Evolutionary conservation across 2,113 vertebrate species (phyloP), one percentile per base, ranked within the genome.

Genomic region (Planiliza haematocheilus): DNA sequence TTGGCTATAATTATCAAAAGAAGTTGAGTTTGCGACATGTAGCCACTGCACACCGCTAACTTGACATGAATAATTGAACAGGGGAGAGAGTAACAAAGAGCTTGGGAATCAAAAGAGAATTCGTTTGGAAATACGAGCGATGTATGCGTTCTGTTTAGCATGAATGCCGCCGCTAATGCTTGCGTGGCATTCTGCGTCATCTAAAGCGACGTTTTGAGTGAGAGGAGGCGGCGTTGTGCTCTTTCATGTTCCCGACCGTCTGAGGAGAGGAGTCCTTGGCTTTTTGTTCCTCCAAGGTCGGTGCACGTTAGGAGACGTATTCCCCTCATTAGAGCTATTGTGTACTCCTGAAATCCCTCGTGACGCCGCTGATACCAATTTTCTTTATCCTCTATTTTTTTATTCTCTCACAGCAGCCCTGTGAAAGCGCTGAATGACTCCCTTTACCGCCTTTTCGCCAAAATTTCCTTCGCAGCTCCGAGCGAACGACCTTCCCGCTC

Each of bases 61-160:
- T 69, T n/a, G 34, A 42, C 63, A 64, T 82, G 70, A 85, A 81
- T 84, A 70, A 82, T 70, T 80, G 16, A 79, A 72, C 70, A 75
- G 75, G 17, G 46, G 13, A 42, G 49, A 42, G 1, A 21, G 14
- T 53, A 48, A 68, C 46, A 43, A 68, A 76, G 24, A 36, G 12
- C n/a, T 71, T n/a, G 1, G 17, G 49, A 45, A 50, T 39, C 20
- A 52, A 61, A 64, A n/a, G n/a, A 70, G 21, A 13, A 59, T 63
- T 57, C 37, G 30, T 20, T 30, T 5, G 58, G 37, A 60, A 60
- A 49, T 16, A 43, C 52, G n/a, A n/a, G 65, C 14, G 60, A 74
- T 58, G 30, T 52, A 21, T n/a, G n/a, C n/a, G n/a, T n/a, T 37
- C 7, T 50, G 30, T 67, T 50, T 62, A 17, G 37, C n/a, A 18